phyloP scores from a whole-genome alignment of 2,888 invertebrate genomes.

The Torymus texanus region DNA sequence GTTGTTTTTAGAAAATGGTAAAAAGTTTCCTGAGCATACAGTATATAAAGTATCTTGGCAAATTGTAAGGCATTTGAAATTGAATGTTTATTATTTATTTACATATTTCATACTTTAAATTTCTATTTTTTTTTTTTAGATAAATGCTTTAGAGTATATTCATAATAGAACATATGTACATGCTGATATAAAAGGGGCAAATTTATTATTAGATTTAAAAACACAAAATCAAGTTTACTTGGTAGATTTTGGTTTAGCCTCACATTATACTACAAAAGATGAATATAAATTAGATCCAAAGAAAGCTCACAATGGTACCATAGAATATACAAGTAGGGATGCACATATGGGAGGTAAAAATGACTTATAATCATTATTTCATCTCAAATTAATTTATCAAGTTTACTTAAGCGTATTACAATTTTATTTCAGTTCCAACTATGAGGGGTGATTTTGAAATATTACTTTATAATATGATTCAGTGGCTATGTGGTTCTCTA shows the following conservation, averaged over 20 bases:
- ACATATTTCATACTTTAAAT: neutral
- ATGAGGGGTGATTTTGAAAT: constrained; percentile 96
- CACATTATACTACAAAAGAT: constrained; percentile 82
- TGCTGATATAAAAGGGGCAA: constrained; percentile 96
- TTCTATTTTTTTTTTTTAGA: constrained; percentile 73
- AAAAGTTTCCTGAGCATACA: constrained; percentile 82
- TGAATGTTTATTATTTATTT: constrained; percentile 18
- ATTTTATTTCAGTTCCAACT: constrained; percentile 79
- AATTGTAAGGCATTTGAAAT: constrained; percentile 80
- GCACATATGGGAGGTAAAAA: constrained; percentile 87
- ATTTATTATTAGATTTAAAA: constrained; percentile 87
- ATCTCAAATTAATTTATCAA: too few species aligned
- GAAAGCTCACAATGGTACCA: constrained; percentile 96
- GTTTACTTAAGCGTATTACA: neutral
- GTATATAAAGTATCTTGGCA: constrained; percentile 89
- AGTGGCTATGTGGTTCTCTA: constrained; percentile 89
- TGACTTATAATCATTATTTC: constrained; percentile 1
- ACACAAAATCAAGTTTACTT: constrained; percentile 86
- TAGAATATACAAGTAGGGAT: constrained; percentile 97
- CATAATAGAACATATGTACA: constrained; percentile 94
- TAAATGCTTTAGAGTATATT: constrained; percentile 94
- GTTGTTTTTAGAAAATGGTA: constrained; percentile 82
- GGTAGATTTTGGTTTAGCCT: constrained; percentile 95
- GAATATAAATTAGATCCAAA: constrained; percentile 92
- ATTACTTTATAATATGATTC: constrained; percentile 93